phyloP scores from a whole-genome alignment of 2,113 vertebrate species.

The Elephantulus edwardii region DNA sequence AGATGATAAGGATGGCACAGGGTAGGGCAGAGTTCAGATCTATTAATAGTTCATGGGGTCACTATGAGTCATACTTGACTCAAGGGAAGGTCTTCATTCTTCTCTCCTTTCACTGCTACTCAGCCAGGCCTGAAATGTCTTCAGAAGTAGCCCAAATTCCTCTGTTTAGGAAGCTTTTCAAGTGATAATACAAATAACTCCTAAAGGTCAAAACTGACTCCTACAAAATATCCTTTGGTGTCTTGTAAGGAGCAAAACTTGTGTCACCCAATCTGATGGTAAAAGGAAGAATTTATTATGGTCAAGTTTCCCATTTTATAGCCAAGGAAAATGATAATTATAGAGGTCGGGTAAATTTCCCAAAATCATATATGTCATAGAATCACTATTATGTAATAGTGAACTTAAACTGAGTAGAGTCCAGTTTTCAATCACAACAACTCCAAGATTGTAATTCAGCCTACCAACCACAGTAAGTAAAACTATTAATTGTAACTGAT shows the following conservation, averaged over 20 bases:
- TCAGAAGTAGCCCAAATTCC: constrained; percentile 4
- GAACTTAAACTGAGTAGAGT: neutral
- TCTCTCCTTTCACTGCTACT: neutral
- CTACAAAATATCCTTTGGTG: neutral
- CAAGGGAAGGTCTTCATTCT: neutral
- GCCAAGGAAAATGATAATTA: neutral
- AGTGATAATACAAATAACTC: constrained; percentile 3
- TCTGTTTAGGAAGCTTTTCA: neutral
- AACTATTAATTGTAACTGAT: no score
- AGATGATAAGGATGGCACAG: no score
- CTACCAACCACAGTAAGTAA: neutral
- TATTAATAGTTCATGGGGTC: neutral
- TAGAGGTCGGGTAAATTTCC: neutral
- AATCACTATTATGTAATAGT: neutral
- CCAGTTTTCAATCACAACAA: neutral
- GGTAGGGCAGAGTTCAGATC: no score
- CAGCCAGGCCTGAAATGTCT: neutral
- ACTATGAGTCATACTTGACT: neutral
- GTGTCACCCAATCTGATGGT: neutral
- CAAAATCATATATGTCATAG: neutral
- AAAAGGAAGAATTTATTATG: neutral
- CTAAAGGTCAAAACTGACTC: neutral
- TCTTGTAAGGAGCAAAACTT: neutral
- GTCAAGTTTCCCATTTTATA: neutral
- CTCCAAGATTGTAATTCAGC: neutral